phyloP scores from a whole-genome alignment of 2,888 invertebrate genomes.

The Drosophila pegasa region DNA sequence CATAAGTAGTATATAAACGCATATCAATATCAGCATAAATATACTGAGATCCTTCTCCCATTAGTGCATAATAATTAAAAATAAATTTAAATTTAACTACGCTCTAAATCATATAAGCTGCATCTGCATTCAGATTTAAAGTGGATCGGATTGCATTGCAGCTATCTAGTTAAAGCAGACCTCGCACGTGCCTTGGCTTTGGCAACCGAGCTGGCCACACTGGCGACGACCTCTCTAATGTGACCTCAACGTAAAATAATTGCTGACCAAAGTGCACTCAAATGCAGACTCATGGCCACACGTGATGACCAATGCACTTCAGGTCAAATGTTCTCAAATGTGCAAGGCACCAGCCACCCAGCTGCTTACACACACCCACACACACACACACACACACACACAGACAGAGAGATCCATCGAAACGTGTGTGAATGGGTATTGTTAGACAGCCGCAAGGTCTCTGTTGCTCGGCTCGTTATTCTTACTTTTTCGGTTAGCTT shows the following conservation, averaged over 20 bases:
- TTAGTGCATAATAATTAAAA: too few species aligned
- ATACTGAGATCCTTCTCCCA: neutral
- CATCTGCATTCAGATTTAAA: neutral
- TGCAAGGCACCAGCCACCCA: slow-evolving; percentile 37
- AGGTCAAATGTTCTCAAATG: slow-evolving; percentile 72
- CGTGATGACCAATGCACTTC: slow-evolving; percentile 79
- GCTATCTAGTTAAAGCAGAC: slow-evolving; percentile 23
- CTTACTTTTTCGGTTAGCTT: slow-evolving; percentile 74
- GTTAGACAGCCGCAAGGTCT: slow-evolving; percentile 59
- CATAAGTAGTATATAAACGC: too few species aligned
- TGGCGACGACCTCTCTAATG: slow-evolving; percentile 72
- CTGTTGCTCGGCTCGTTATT: slow-evolving; percentile 66
- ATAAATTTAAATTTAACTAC: too few species aligned
- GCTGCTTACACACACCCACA: slow-evolving; percentile 12
- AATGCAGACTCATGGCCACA: slow-evolving; percentile 80
- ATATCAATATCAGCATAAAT: too few species aligned
- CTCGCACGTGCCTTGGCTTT: slow-evolving; percentile 51
- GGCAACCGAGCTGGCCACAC: slow-evolving; percentile 54
- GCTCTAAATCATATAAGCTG: neutral
- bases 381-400: slow-evolving; percentile 6
- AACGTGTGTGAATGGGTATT: slow-evolving; percentile 50
- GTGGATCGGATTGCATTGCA: neutral
- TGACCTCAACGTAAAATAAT: slow-evolving; percentile 82
- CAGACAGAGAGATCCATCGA: neutral
- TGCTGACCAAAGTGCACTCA: slow-evolving; percentile 82